Base-by-base conservation (phyloP, 2,888 invertebrate species). In the Ecliptopera silaceata region DNA sequence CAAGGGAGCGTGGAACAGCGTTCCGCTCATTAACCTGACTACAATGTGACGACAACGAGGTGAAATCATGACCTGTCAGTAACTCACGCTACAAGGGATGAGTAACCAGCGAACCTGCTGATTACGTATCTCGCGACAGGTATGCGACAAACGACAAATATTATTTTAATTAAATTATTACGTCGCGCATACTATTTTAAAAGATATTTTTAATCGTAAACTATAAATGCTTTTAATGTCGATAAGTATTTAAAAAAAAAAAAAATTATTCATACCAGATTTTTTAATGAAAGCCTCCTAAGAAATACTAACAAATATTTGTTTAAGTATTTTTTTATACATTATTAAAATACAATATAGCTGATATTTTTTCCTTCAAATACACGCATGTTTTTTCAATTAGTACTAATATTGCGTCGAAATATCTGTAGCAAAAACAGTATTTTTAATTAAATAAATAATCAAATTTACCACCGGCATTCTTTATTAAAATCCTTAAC, bases 11-110 rank as follows among this genome's bases (percentile, higher is more conserved):
- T 41, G 46, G 41, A 60, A 58, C 49, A 50, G 39, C 48, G 54
- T 77, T 75, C 74, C 77, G 77, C 82, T 84, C 84, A 84, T 86
- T 86, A 86, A 81, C 75, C 73, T 70, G 70, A 58, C 74, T 75
- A 80, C 79, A 74, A 74, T 74, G 77, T 75, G 75, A 77, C 78
- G 76, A 76, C 78, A 72, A 76, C 75, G 77, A 77, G 76, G 75
- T 73, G 74, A 76, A 81, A 79, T 80, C 78, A 77, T 80, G 77
- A 77, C 77, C 74, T 72, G 77, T 73, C 74, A 74, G 41, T 48
- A 26, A 47, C 47, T 54, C 15, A 45, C 34, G 52, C 29, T 44
- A 26, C 36, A 44, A 45, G 38, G 38, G 5, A 45, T 4, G 10
- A 44, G 36, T 29, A 1, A 22, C 6, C 17, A 12, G 36, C 50